Evolutionary conservation across 2,888 invertebrate genomes (phyloP).

Genomic region (Macrophya annulata): DNA sequence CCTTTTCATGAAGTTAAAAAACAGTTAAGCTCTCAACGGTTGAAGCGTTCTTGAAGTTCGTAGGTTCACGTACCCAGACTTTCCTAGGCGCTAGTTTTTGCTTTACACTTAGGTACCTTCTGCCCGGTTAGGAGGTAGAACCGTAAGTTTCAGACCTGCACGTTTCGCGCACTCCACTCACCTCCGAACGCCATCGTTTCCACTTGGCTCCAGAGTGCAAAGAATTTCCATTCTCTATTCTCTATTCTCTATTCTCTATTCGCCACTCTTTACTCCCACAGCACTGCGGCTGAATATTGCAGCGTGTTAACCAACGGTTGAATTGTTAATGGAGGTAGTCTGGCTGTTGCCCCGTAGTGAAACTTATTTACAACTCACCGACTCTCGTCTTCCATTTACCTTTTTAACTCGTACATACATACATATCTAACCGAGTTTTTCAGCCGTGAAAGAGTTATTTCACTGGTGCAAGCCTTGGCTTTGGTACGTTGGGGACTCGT

Average conservation of each 20-base stretch:
- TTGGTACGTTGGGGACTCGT: neutral
- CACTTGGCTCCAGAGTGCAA: conserved; percentile 43
- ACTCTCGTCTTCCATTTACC: conserved; percentile 21
- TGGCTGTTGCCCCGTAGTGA: conserved; percentile 22
- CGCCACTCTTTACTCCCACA: conserved; percentile 46
- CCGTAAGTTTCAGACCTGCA: conserved; percentile 12
- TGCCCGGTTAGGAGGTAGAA: conserved; percentile 16
- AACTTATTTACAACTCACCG: conserved; percentile 50
- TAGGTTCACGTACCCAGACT: neutral
- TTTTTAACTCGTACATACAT: conserved; percentile 37
- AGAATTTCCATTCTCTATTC: conserved; percentile 54
- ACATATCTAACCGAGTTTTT: conserved; percentile 19
- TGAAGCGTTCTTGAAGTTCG: neutral
- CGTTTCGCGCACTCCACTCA: conserved; percentile 41
- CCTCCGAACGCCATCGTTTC: conserved; percentile 29
- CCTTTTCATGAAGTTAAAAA: neutral
- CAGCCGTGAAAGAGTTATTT: conserved; percentile 32
- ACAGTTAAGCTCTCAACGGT: neutral
- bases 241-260: conserved; percentile 48
- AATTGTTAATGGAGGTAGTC: conserved; percentile 55
- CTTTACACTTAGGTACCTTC: conserved; percentile 19
- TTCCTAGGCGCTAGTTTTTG: neutral
- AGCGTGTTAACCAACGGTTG: conserved; percentile 48
- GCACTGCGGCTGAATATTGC: conserved; percentile 42
- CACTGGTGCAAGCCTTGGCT: conserved; percentile 11